Evolutionary conservation across 2,797 vertebrate species (phyloP), one percentile per base, ranked within the genome.

Genomic region (Gobionotothen gibberifrons): DNA sequence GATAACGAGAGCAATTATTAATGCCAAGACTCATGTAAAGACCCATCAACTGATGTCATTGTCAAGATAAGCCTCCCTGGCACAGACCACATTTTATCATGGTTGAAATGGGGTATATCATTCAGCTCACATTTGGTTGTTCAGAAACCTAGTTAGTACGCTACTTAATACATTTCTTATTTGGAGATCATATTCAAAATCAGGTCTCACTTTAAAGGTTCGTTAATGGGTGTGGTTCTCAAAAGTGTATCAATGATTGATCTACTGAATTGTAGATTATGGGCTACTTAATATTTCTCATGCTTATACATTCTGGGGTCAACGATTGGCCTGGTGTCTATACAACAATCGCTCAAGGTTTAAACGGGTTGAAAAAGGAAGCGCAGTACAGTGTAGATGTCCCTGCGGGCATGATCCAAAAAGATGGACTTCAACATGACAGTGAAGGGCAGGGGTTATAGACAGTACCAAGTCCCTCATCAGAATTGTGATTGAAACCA

Each of bases 401-500:
- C 80, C 81, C 78, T 66, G 49, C 2, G 69, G 83, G 65, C 47
- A 36, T 40, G 22, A 66, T 79, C 39, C 58, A 72, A 80, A 79
- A 85, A 78, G 73, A 89, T 69, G 69, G 74, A 73, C 83, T 81
- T 87, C 81, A 83, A 82, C 67, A 74, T 85, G 92, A 89, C 91
- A 91, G 87, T 60, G 42, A 83, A 72, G 83, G 85, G 54, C 86
- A 87, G 74, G 67, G 91, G 87, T 85, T 81, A 72, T 65, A 22
- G 77, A 69, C 83, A 85, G 69, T 81, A 87, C 77, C 87, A 81
- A 85, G 83, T 90, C 90, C 81, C 84, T 87, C 87, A 89, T 93
- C 91, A 90, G 75, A 86, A 79, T 70, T 89, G 80, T 84, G 90
- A 93, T 88, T 85, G 74, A 89, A 91, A 85, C 83, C 87, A 89